Conservation (phyloP, 2,113 vertebrate species). For the Cyprinodon tularosa region DNA sequence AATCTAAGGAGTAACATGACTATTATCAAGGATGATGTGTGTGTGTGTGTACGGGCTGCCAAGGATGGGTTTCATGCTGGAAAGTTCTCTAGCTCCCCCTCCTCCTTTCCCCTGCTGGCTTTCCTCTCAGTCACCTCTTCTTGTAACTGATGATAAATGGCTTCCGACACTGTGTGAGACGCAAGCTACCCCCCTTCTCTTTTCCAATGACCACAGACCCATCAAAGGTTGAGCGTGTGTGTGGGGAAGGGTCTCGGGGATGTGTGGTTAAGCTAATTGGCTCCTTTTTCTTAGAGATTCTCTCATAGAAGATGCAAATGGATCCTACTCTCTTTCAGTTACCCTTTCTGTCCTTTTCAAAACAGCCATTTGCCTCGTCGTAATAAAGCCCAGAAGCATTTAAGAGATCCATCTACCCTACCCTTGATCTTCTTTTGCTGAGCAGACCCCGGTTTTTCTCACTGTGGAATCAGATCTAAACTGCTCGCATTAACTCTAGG, state of each 20-base stretch:
- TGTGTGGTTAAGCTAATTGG: conserved; percentile 72
- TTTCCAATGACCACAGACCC: conserved; percentile 49
- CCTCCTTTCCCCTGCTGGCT: conserved; percentile 33
- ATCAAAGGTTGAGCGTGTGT: conserved; percentile 49
- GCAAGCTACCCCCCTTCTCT: conserved; percentile 30
- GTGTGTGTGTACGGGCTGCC: conserved; percentile 11
- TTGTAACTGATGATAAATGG: conserved; percentile 49
- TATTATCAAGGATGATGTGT: conserved; percentile 24
- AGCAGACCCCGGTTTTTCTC: conserved; percentile 11
- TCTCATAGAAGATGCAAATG: conserved; percentile 76
- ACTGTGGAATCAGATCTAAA: neutral
- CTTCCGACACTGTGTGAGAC: conserved; percentile 42
- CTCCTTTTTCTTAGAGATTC: conserved; percentile 58
- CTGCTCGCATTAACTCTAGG: neutral
- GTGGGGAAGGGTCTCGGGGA: conserved; percentile 55
- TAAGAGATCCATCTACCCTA: conserved; percentile 29
- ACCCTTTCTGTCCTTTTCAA: conserved; percentile 74
- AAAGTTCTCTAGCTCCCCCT: conserved; percentile 6
- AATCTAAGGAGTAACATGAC: conserved; percentile 25
- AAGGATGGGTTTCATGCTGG: neutral
- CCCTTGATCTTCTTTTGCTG: neutral
- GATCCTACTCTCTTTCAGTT: conserved; percentile 81
- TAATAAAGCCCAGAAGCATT: conserved; percentile 57
- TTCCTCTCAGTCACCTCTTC: conserved; percentile 40
- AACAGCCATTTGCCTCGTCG: conserved; percentile 73